Evolutionary conservation across 2,888 invertebrate species (phyloP), one percentile per base, ranked within the genome.

Genomic region (Graphium colonna): DNA sequence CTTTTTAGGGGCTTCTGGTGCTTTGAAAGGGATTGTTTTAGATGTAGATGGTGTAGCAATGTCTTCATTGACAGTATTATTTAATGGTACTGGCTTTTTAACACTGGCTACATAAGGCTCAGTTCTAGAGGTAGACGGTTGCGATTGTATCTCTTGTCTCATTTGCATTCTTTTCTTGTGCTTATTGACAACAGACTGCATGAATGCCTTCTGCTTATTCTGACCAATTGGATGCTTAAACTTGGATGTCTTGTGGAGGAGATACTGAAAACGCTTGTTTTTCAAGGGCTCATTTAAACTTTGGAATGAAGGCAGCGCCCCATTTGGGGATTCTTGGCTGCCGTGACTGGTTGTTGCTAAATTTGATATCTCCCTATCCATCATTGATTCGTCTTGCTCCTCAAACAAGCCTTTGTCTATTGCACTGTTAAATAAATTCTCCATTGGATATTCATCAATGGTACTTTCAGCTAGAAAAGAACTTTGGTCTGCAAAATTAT

Each of bases 381-480:
- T 83, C 82, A 86, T 82, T 16, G 86, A 80, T 58, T 87, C 86
- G 55, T 87, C 84, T 61, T 86, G 83, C 39, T 88, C 83, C 60
- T 87, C 83, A 70, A 89, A 88, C 39, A 89, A 64, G 1, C 89
- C 88, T 70, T 88, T 87, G 57, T 89, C 89, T 43, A 88, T 85
- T 16, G 86, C 88, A 79, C 82, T 88, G 61, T 88, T 89, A 57
- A 89, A 89, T 15, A 89, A 75, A 65, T 87, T 87, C 60, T 89
- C 89, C 89, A 90, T 90, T 26, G 90, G 89, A 59, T 89, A 89
- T 63, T 89, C 88, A 67, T 88, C 89, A 65, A 88, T 88, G 47
- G 88, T 84, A 62, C 80, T 89, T 64, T 89, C 89, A 5, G 87
- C 78, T 43, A 89, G 77, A 64, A 88, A 88, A 67, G 87, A 87